phyloP scores from a whole-genome alignment of 1,140 invertebrate genomes.

The Brachionus calyciflorus region DNA sequence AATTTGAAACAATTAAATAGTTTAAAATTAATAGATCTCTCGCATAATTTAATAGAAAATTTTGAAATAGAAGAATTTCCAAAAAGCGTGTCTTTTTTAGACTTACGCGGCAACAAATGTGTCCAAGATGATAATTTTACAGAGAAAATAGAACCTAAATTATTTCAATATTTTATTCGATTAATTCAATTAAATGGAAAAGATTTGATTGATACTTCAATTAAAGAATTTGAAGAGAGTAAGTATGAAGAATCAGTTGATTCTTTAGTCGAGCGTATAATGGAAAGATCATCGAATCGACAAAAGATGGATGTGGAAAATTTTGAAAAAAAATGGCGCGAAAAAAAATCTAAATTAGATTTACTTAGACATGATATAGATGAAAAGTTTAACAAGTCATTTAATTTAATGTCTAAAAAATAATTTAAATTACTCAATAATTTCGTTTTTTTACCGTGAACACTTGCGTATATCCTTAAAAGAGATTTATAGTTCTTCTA shows the following conservation, averaged over 20 bases:
- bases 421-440: too few species aligned
- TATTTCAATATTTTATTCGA: neutral
- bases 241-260: slow-evolving; percentile 8
- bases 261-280: neutral
- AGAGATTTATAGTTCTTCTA: too few species aligned
- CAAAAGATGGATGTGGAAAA: slow-evolving; percentile 3
- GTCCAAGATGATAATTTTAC: neutral
- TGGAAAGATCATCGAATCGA: neutral
- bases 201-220: neutral
- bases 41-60: neutral
- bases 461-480: too few species aligned
- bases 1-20: slow-evolving; percentile 66
- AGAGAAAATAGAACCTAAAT: neutral
- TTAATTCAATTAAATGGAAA: slow-evolving; percentile 8
- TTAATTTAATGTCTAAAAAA: too few species aligned
- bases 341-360: slow-evolving; percentile 27
- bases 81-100: neutral
- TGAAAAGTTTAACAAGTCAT: neutral
- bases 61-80: slow-evolving; percentile 15
- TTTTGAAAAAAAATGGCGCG: slow-evolving; percentile 4
- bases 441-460: too few species aligned
- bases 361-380: neutral
- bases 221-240: neutral
- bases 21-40: slow-evolving; percentile 10
- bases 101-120: slow-evolving; percentile 3